phyloP scores from a whole-genome alignment of 2,888 invertebrate species.

The Melinaea marsaeus region DNA sequence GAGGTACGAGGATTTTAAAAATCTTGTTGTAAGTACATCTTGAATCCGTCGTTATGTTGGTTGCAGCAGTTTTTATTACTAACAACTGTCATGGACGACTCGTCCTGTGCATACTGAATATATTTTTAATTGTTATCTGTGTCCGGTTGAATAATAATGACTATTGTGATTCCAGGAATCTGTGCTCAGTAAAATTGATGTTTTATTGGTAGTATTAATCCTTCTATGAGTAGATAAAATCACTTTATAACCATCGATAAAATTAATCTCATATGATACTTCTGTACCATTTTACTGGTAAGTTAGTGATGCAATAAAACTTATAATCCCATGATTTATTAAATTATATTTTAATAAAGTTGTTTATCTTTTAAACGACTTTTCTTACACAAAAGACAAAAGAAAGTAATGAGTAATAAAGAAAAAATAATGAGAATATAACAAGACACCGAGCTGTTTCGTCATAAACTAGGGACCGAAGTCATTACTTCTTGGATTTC shows the following conservation, averaged over 20 bases:
- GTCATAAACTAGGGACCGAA: conserved; percentile 53
- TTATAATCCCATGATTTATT: conserved; percentile 5
- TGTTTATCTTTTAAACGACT: not conserved
- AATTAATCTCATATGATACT: conserved; percentile 1
- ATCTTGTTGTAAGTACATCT: conserved; percentile 36
- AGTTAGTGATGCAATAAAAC: not conserved
- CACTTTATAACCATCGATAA: conserved; percentile 2
- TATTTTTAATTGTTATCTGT: conserved; percentile 66
- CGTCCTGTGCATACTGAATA: conserved; percentile 59
- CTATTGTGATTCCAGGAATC: conserved; percentile 60
- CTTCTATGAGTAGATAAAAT: conserved; percentile 6
- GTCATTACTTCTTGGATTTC: conserved; percentile 67
- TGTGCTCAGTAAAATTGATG: conserved; percentile 34
- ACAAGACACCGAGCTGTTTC: conserved; percentile 46
- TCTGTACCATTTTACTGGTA: conserved; percentile 7
- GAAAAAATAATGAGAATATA: conserved; percentile 47
- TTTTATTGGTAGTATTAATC: conserved; percentile 24
- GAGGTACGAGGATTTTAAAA: not conserved
- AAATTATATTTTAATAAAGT: conserved; percentile 1
- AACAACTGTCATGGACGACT: conserved; percentile 53
- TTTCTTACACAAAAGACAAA: conserved; percentile 9
- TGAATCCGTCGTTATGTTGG: conserved; percentile 54
- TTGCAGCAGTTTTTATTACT: conserved; percentile 61
- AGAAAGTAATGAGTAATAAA: conserved; percentile 47
- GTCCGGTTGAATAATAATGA: conserved; percentile 53